Percentiles rank a stretch among this genome's conserved stretches.
phyloP scores from a whole-genome alignment of 2,797 vertebrate genomes.

The Lithobates sylvaticus region DNA sequence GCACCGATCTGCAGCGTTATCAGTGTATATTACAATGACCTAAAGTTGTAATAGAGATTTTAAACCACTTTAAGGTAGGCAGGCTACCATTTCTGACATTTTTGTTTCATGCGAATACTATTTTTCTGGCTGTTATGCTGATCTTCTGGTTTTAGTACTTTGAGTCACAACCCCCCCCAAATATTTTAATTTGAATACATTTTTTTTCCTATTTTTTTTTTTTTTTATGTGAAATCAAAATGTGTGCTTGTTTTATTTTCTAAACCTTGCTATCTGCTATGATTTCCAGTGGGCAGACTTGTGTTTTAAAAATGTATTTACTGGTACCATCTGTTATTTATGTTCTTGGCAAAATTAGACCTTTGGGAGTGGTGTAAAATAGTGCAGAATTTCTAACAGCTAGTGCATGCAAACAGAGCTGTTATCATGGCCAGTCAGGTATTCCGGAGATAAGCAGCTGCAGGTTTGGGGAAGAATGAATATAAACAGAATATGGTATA shows the following conservation, averaged over 20 bases:
- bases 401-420: background rate
- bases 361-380: background rate
- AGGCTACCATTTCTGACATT: too few species aligned
- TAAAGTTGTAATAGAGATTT: too few species aligned
- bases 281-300: background rate
- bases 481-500: background rate
- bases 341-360: background rate
- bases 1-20: too few species aligned
- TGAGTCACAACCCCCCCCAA: too few species aligned
- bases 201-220: too few species aligned
- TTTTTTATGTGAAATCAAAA: too few species aligned
- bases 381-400: background rate
- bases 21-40: too few species aligned
- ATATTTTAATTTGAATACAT: too few species aligned
- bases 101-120: too few species aligned
- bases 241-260: background rate
- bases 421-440: background rate
- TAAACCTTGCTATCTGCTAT: background rate
- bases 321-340: slow-evolving; percentile 2
- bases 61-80: too few species aligned
- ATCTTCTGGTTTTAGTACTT: too few species aligned
- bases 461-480: background rate
- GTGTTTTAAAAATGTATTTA: background rate
- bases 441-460: background rate
- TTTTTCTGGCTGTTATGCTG: too few species aligned